Evolutionary conservation across 2,113 vertebrate species (phyloP).

Genomic region (Accipiter cooperii): DNA sequence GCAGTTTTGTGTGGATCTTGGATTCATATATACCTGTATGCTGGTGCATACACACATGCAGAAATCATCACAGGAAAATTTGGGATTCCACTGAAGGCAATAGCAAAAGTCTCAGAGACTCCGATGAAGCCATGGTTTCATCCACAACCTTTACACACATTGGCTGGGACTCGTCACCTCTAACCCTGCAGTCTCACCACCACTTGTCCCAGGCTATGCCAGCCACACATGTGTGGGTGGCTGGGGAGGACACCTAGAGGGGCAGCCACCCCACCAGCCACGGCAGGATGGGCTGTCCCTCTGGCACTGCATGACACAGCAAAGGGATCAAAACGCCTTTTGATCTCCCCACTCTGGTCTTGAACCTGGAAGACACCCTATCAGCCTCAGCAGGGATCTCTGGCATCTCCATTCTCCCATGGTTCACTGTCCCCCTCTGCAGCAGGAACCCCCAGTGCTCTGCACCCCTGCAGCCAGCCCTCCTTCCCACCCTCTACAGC

Average conservation of each 20-base stretch:
- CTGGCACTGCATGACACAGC: not conserved
- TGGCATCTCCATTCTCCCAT: not conserved
- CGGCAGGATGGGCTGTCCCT: rapidly evolving
- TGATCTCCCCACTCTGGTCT: not conserved
- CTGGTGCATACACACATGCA: not conserved
- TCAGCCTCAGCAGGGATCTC: not conserved
- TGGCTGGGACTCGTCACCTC: not conserved
- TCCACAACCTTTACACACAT: not conserved
- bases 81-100: not conserved
- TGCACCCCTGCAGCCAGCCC: not conserved
- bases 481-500: not conserved
- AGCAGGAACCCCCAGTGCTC: not conserved
- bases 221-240: not conserved
- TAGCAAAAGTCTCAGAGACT: not conserved
- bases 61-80: not conserved
- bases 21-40: not conserved
- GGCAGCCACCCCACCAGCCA: not conserved
- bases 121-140: not conserved
- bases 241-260: not conserved
- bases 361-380: not conserved
- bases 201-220: not conserved
- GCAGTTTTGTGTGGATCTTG: not conserved
- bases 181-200: not conserved
- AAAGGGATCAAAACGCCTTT: not conserved
- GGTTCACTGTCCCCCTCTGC: not conserved